These are phyloP conservation scores for Xiphophorus maculatus DNA, from an alignment of 2,113 vertebrate genomes.

Conservation along the genomic window DNA sequence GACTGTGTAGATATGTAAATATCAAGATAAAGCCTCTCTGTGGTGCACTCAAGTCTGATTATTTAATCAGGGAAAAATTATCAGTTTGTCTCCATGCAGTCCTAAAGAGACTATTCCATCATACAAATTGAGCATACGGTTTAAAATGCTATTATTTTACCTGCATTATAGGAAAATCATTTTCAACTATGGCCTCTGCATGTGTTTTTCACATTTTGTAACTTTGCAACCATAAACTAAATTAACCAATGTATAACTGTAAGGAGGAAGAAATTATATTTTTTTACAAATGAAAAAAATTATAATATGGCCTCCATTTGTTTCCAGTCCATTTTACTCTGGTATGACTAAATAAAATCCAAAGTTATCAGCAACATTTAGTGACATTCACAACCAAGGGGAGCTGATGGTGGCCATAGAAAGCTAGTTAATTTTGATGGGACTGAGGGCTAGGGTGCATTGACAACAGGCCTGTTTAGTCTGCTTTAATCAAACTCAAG, in stretches of 20 bases:
- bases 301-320: no score
- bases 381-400: no score
- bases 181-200: constrained; percentile 8
- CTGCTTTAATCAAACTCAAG: no score
- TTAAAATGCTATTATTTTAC: constrained; percentile 17
- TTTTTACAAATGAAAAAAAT: no score
- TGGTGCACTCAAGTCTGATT: constrained; percentile 32
- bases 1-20: constrained; percentile 34
- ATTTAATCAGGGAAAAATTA: constrained; percentile 39
- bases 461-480: no score
- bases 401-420: no score
- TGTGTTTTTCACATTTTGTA: not conserved
- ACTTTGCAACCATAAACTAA: not conserved
- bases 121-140: constrained; percentile 24
- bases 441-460: no score
- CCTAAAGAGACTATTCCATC: constrained; percentile 24
- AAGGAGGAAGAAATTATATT: not conserved
- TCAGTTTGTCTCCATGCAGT: constrained; percentile 28
- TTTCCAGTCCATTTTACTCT: no score
- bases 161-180: not conserved
- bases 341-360: no score
- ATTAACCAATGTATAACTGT: not conserved
- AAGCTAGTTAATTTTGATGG: no score
- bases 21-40: constrained; percentile 35
- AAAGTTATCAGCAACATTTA: no score